Base-by-base conservation (phyloP, 2,113 vertebrate species). In the Cranoglanis bouderius region DNA sequence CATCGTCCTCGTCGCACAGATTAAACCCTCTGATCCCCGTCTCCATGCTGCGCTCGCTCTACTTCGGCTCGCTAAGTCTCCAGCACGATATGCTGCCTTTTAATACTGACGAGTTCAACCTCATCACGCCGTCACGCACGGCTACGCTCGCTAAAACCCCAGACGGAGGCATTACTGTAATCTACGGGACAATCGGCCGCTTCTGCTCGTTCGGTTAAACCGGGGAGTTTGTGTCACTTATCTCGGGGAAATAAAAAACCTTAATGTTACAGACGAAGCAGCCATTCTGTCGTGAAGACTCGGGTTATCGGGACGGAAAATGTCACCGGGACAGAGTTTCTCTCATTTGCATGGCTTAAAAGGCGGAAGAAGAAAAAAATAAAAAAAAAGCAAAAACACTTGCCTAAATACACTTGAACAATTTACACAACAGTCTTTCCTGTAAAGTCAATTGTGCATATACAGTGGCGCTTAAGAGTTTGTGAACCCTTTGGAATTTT, bases 101-200 rank as follows among this genome's bases (percentile, higher is more conserved):
- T 91, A 91, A 92, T 83, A 38, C 57, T 55, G 90, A 72, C 82
- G 35, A 29, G 63, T 85, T 84, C 82, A 81, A 86, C 85, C 84
- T 90, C 72, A 77, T 49, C 57, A 70, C n/a, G 65, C 67, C 32
- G 72, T 75, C 84, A 67, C 74, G 74, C 84, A 78, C 67, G 55
- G 57, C 82, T 87, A 87, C 94, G 96, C 94, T 1, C 38, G 21
- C 96, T 95, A 95, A 95, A 91, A 81, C 85, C 92, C 91, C 43
- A 80, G 87, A 97, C 96, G 96, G 94, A 96, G 94, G 94, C 92
- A 84, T 91, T 63, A 93, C 93, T 97, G 95, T 96, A 75, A 90
- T 87, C 86, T 90, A 77, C 74, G 14, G 72, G 89, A 92, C 88
- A 92, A 92, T 88, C 21, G 32, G 46, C 1, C 63, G 55, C 86